Conservation (phyloP, 2,797 vertebrate species). For the Otus scops region DNA sequence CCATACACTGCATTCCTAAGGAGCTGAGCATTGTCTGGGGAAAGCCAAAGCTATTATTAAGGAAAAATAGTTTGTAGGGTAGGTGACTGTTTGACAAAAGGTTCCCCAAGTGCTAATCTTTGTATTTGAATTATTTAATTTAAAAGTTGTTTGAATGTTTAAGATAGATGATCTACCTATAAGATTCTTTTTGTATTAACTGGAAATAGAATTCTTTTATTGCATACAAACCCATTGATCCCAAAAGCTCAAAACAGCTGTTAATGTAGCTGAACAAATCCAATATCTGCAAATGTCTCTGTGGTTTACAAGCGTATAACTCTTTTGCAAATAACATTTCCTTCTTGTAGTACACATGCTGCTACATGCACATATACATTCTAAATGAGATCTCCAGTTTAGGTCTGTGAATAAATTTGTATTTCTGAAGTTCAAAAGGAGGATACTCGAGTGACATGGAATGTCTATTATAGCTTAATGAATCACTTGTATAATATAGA, state of each 20-base stretch:
- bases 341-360: background rate
- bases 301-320: constrained; percentile 5
- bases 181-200: background rate
- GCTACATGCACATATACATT: background rate
- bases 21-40: background rate
- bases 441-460: background rate
- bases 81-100: background rate
- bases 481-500: background rate
- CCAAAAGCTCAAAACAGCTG: constrained; percentile 25
- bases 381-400: background rate
- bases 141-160: background rate
- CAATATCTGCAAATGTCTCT: constrained; percentile 24
- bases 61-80: background rate
- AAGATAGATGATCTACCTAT: background rate
- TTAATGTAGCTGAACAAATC: constrained; percentile 47
- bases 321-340: background rate
- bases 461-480: background rate
- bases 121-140: constrained; percentile 47
- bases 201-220: constrained; percentile 3
- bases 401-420: constrained; percentile 8
- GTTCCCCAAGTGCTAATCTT: background rate
- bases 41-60: constrained; percentile 13
- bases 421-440: background rate
- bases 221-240: background rate
- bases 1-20: background rate